phyloP scores from a whole-genome alignment of 2,113 vertebrate species.

The Solea senegalensis region DNA sequence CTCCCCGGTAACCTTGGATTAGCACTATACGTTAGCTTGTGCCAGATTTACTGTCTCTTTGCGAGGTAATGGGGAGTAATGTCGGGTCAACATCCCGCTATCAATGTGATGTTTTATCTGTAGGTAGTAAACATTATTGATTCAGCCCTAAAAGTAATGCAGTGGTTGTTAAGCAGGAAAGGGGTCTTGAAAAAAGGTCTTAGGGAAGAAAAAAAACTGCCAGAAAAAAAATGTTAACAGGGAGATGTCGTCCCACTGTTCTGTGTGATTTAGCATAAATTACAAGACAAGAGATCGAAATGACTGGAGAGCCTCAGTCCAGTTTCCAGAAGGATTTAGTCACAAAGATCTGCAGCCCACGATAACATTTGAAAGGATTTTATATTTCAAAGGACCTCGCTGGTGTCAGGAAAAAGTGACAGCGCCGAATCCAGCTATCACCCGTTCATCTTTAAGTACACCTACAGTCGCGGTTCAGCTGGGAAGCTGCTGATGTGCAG shows the following conservation, averaged over 20 bases:
- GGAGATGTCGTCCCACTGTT: not conserved
- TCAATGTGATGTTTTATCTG: not conserved
- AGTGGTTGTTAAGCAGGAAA: not conserved
- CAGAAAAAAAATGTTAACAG: not conserved
- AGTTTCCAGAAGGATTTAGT: slow-evolving; percentile 1
- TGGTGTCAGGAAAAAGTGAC: slow-evolving; percentile 18
- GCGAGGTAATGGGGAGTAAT: not conserved
- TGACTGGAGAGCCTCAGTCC: not conserved
- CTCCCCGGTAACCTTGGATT: not conserved
- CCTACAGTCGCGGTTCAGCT: not conserved
- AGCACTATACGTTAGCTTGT: not conserved
- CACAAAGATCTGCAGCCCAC: not conserved
- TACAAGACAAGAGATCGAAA: not conserved
- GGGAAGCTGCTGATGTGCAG: slow-evolving; percentile 11
- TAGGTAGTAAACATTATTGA: not conserved
- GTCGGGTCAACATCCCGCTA: not conserved
- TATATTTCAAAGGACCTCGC: slow-evolving; percentile 31
- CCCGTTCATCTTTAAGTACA: not conserved
- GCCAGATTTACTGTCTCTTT: not conserved
- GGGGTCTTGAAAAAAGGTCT: not conserved
- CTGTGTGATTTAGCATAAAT: not conserved
- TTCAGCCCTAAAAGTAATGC: not conserved
- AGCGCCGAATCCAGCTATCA: not conserved
- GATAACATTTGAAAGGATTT: not conserved
- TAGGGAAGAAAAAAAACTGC: not conserved